phyloP scores from a whole-genome alignment of 2,888 invertebrate species.

The Paralinhomoeus sp. region DNA sequence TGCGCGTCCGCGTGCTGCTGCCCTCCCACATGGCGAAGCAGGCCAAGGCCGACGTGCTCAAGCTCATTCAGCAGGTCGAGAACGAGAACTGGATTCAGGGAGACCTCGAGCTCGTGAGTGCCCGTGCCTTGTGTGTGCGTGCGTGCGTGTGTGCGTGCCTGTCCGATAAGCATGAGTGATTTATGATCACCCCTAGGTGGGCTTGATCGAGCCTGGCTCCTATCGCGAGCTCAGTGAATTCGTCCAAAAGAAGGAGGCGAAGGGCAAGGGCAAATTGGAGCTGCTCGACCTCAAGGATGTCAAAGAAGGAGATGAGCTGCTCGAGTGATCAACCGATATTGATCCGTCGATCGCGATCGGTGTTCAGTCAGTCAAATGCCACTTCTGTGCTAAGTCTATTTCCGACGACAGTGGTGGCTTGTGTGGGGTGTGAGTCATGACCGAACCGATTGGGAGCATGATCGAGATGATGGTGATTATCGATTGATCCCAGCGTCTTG shows the following conservation, averaged over 20 bases:
- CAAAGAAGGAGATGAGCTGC: too few relatives aligned
- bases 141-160: neutral
- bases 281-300: slow-evolving; percentile 74
- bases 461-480: too few relatives aligned
- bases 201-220: slow-evolving; percentile 68
- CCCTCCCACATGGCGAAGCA: slow-evolving; percentile 55
- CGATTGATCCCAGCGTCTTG: too few relatives aligned
- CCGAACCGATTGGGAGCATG: too few relatives aligned
- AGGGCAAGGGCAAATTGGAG: slow-evolving; percentile 64
- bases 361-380: too few relatives aligned
- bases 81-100: slow-evolving; percentile 60
- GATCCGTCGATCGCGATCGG: too few relatives aligned
- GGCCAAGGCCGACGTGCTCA: slow-evolving; percentile 38
- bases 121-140: neutral
- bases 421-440: too few relatives aligned
- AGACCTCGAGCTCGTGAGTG: slow-evolving; percentile 48
- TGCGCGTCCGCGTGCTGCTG: slow-evolving; percentile 59
- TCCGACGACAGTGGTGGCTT: too few relatives aligned
- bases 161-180: too few relatives aligned
- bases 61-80: slow-evolving; percentile 37
- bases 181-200: slow-evolving; percentile 26
- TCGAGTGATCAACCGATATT: too few relatives aligned
- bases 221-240: slow-evolving; percentile 68
- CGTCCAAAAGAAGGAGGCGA: slow-evolving; percentile 58
- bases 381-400: too few relatives aligned